Base-by-base conservation (phyloP, 2,797 vertebrate species). In the Pangasius larnaudii region DNA sequence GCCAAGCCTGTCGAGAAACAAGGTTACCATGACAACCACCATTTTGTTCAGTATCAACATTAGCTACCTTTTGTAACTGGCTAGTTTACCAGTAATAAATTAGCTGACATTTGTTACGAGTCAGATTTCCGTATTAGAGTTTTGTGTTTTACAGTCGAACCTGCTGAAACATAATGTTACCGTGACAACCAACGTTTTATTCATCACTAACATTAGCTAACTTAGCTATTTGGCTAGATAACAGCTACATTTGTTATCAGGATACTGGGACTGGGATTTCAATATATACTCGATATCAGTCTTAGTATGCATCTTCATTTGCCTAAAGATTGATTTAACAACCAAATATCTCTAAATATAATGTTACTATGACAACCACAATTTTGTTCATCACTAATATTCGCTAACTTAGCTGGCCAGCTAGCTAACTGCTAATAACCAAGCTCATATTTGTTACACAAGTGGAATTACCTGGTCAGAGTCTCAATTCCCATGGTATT, bases 21-120 rank as follows among this genome's bases (percentile, higher is more conserved):
- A 56, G 42, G 51, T 82, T 82, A 63, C 58, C 79, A 63, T 63
- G 79, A 63, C 58, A n/a, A 82, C 79, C 33, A 13, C 5, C 22
- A 78, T 78, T 78, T 30, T 53, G 10, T 11, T 10, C n/a, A 5
- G 4, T 53, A 30, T 10, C 56, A 8, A 10, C 30, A 0, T 75
- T 33, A 19, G 30, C 30, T 58, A 80, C 19, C 51, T 24, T 33
- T 22, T 36, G 53, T 58, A 22, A 14, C 0, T 24, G 18, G 18
- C 49, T 79, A 56, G 49, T 51, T 30, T 18, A 18, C 30, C 14
- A 80, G 30, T 61, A 42, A 56, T 58, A 58, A 81, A 27, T 24
- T 27, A 61, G 33, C 10, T 39, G 3, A 58, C 19, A 9, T 27
- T 80, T 24, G 33, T 33, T 19, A 53, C 2, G 46, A 49, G 42